phyloP scores from a whole-genome alignment of 2,797 vertebrate genomes.

The Parambassis ranga region DNA sequence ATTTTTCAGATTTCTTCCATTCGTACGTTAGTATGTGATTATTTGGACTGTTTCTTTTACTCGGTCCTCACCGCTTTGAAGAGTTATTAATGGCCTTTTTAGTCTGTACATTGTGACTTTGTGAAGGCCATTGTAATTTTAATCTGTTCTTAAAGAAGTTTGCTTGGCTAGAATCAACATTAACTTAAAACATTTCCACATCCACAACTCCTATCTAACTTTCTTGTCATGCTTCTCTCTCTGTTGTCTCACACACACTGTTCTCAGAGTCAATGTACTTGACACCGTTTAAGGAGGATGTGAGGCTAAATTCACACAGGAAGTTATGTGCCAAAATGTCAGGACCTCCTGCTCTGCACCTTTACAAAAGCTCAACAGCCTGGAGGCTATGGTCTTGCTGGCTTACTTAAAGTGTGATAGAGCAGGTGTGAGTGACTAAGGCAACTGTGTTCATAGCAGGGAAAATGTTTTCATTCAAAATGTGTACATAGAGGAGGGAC shows the following conservation, averaged over 20 bases:
- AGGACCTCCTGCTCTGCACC: conserved; percentile 24
- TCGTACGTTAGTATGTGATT: too few species aligned
- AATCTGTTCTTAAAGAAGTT: conserved; percentile 1
- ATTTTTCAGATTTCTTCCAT: too few species aligned
- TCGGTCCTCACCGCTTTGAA: too few species aligned
- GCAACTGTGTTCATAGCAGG: too few species aligned
- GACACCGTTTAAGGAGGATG: conserved; percentile 36
- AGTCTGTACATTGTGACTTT: too few species aligned
- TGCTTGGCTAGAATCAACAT: conserved; percentile 18
- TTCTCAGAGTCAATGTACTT: conserved; percentile 13
- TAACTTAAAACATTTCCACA: conserved; percentile 18
- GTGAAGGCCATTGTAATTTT: not conserved
- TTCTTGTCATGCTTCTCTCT: conserved; percentile 12
- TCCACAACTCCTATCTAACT: conserved; percentile 5
- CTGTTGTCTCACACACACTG: not conserved
- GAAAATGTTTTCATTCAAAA: too few species aligned
- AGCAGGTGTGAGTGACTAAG: too few species aligned
- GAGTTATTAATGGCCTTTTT: too few species aligned
- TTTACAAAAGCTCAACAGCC: too few species aligned
- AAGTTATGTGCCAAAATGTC: conserved; percentile 61
- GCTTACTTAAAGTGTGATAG: not conserved
- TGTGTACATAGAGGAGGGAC: too few species aligned
- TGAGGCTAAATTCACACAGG: conserved; percentile 54
- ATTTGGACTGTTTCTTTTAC: too few species aligned
- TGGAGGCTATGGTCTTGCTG: not conserved